Conservation (phyloP, 2,113 vertebrate species). For the Gadus chalcogrammus region DNA sequence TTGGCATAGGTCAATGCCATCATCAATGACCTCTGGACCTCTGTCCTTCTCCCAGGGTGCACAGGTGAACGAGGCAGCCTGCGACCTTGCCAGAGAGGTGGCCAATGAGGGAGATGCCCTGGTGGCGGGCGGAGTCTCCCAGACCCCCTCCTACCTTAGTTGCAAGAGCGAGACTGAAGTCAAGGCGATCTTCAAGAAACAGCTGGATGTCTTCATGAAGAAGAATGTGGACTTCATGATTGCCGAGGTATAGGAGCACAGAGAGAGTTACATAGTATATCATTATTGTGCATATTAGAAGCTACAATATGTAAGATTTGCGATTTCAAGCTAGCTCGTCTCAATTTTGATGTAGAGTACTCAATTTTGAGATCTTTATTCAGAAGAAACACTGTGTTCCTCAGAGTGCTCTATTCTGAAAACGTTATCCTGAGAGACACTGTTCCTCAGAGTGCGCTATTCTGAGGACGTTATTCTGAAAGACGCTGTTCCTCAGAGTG, state of each 20-base stretch:
- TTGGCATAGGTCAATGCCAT: not conserved
- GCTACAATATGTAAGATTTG: not conserved
- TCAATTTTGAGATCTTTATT: too few relatives aligned
- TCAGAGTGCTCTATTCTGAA: too few relatives aligned
- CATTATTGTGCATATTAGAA: not conserved
- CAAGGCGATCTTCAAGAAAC: conserved; percentile 85
- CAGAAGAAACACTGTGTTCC: too few relatives aligned
- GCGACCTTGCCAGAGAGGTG: conserved; percentile 91
- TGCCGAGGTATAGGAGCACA: conserved; percentile 81
- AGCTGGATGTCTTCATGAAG: conserved; percentile 87
- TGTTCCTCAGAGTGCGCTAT: too few relatives aligned
- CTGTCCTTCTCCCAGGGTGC: conserved; percentile 66
- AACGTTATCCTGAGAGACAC: too few relatives aligned
- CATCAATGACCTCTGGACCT: not conserved
- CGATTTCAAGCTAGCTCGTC: too few relatives aligned
- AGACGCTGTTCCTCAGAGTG: too few relatives aligned
- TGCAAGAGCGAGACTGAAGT: conserved; percentile 89
- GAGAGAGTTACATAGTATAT: too few relatives aligned
- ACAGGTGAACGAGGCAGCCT: conserved; percentile 94
- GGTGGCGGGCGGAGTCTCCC: conserved; percentile 94
- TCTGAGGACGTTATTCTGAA: too few relatives aligned
- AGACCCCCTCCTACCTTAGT: conserved; percentile 90
- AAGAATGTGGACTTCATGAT: conserved; percentile 96
- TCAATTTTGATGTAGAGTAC: too few relatives aligned
- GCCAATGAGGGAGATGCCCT: conserved; percentile 89